Evolutionary conservation across 1,140 invertebrate species (phyloP), one percentile per base, ranked within the genome.

Genomic region (Tetragonula clypearis): DNA sequence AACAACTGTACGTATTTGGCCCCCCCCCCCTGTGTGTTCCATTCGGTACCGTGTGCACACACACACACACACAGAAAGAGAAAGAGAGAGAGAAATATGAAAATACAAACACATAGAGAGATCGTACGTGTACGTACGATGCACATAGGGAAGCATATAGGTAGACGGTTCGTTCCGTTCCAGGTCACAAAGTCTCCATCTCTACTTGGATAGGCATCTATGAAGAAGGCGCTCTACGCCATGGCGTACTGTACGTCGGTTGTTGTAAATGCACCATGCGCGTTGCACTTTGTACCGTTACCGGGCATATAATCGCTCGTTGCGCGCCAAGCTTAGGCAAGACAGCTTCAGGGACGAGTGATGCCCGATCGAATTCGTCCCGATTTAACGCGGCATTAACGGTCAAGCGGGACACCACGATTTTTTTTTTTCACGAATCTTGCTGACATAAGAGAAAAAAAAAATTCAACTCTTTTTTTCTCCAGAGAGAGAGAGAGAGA

Each of bases 281-380:
- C 87, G 71, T 71, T 87, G 87, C 82, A 88, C 71, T 89, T 82
- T 90, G 88, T 90, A 90, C 88, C 88, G 88, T 90, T 90, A 90
- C 56, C 53, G 79, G 76, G 79, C 53, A 82, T 89, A 85, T 87
- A 85, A 90, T 84, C 87, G 85, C 75, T 68, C 85, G 81, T 79
- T 80, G 71, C 41, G 41, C 41, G 41, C 55, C 56, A 60, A 41
- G 41, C 80, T 86, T 72, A 58, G 41, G 80, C 66, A 49, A 60
- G 55, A 84, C n/a, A 62, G 71, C 53, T 69, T 76, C 68, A 35
- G 73, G 58, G 55, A 84, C 68, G 71, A 84, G 41, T 76, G 88
- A 87, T 77, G 86, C 30, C 72, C 85, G 75, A 89, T 87, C 88
- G 76, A 86, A 89, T 90, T 90, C 88, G 78, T 84, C 82, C 71